Conservation (phyloP, 2,113 vertebrate species). For the Ammospiza caudacuta region DNA sequence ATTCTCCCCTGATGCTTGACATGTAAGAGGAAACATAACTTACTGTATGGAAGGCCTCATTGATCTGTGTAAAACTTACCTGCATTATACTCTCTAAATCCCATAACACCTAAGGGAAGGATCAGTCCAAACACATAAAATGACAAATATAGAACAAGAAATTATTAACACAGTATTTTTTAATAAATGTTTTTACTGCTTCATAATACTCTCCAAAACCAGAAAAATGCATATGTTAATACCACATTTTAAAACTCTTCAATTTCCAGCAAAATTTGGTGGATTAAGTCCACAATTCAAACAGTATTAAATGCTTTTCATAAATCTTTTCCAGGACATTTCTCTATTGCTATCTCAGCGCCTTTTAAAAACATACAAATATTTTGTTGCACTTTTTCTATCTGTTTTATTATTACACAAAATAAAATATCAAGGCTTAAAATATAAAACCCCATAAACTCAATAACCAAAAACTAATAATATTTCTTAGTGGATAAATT, state of each 20-base stretch:
- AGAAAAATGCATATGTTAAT: neutral
- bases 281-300: neutral
- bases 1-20: neutral
- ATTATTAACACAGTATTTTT: conserved; percentile 27
- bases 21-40: conserved; percentile 37
- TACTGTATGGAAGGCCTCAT: conserved; percentile 47
- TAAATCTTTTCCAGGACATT: neutral
- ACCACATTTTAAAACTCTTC: neutral
- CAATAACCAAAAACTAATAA: conserved; percentile 24
- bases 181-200: neutral
- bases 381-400: neutral
- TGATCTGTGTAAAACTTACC: conserved; percentile 60
- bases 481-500: conserved; percentile 27
- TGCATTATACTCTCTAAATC: conserved; percentile 66
- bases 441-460: neutral
- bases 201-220: neutral
- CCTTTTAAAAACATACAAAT: neutral
- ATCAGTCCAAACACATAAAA: conserved; percentile 65
- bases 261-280: neutral
- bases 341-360: neutral
- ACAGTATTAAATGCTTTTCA: neutral
- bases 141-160: conserved; percentile 54
- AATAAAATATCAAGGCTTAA: neutral
- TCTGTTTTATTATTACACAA: neutral
- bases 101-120: conserved; percentile 55